phyloP scores from a whole-genome alignment of 2,888 invertebrate genomes.

The Apamea anceps region DNA sequence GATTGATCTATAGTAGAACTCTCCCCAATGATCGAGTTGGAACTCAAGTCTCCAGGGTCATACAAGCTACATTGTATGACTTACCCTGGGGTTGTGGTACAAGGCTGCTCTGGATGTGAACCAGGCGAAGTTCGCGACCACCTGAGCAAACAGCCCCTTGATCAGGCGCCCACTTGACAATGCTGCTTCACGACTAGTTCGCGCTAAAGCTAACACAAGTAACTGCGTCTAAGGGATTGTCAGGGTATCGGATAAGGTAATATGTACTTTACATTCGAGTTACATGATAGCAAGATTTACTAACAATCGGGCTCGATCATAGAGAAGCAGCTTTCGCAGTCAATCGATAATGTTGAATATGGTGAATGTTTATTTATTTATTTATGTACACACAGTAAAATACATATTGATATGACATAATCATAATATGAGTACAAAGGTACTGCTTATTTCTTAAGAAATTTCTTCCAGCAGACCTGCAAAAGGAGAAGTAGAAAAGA shows the following conservation, averaged over 20 bases:
- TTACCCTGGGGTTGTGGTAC: constrained; percentile 9
- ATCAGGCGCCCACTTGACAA: constrained; percentile 24
- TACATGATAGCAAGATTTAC: background rate
- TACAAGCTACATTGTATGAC: background rate
- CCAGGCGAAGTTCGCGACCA: constrained; percentile 6
- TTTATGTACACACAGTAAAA: no score
- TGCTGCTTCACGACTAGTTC: constrained; percentile 14
- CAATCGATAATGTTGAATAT: background rate
- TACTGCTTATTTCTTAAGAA: no score
- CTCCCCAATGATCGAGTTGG: background rate
- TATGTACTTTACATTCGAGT: background rate
- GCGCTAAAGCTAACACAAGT: constrained; percentile 29
- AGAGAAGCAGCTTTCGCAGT: background rate
- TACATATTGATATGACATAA: no score
- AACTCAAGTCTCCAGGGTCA: background rate
- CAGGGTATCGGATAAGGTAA: background rate
- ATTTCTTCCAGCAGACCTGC: no score
- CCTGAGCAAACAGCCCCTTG: constrained; percentile 33
- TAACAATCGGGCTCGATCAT: background rate
- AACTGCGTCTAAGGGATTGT: background rate
- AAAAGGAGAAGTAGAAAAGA: no score
- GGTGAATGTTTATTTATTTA: no score
- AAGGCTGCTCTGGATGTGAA: background rate
- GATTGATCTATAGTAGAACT: background rate
- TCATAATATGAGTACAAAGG: no score